phyloP scores from a whole-genome alignment of 2,888 invertebrate genomes.

The Synanthedon formicaeformis region DNA sequence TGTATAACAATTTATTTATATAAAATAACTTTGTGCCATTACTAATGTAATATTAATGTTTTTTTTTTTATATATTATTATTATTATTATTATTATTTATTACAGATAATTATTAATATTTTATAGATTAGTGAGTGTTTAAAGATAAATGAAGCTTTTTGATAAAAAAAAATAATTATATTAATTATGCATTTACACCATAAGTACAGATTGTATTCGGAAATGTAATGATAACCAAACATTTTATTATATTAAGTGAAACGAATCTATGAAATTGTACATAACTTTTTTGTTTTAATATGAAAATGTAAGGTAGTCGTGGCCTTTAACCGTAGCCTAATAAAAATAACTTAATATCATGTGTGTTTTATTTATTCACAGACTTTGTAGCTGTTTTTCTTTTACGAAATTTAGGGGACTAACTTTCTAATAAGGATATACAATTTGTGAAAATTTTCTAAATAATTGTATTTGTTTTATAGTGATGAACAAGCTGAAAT shows the following conservation, averaged over 20 bases:
- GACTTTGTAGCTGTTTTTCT: too few species aligned
- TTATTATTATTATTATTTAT: slow-evolving; percentile 17
- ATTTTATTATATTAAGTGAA: neutral
- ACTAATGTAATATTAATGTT: slow-evolving; percentile 28
- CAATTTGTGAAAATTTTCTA: too few species aligned
- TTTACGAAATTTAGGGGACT: too few species aligned
- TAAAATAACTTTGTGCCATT: slow-evolving; percentile 46
- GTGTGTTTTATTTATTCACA: too few species aligned
- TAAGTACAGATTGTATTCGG: neutral
- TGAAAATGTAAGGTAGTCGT: slow-evolving; percentile 26
- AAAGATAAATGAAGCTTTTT: slow-evolving; percentile 9
- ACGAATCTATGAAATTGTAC: slow-evolving; percentile 18
- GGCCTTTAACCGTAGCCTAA: slow-evolving; percentile 48
- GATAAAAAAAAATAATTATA: slow-evolving; percentile 1
- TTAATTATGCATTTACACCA: slow-evolving; percentile 1
- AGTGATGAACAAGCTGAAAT: too few species aligned
- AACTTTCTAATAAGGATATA: too few species aligned
- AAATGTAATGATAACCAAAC: neutral
- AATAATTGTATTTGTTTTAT: too few species aligned
- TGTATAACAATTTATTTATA: neutral
- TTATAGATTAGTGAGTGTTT: slow-evolving; percentile 12
- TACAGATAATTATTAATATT: slow-evolving; percentile 16
- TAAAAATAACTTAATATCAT: slow-evolving; percentile 25
- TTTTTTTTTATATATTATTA: slow-evolving; percentile 6
- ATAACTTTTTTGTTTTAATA: slow-evolving; percentile 24